phyloP scores from a whole-genome alignment of 2,797 vertebrate genomes.

The Gallinago solitaria region DNA sequence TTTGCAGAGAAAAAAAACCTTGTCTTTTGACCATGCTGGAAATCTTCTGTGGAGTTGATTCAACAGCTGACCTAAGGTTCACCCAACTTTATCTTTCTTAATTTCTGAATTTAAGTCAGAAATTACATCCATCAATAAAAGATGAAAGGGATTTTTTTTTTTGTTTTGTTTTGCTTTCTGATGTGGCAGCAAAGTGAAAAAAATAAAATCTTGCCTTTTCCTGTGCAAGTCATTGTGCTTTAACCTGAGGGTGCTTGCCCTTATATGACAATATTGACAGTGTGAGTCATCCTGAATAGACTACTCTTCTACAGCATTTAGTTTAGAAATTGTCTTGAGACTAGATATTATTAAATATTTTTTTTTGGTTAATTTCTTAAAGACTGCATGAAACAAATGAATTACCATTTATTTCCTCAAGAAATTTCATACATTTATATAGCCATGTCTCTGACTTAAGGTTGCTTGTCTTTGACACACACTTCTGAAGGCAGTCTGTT shows the following conservation, averaged over 20 bases:
- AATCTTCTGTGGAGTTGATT: background rate
- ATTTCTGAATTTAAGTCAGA: background rate
- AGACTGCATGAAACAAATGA: background rate
- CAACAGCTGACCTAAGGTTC: background rate
- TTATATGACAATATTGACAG: background rate
- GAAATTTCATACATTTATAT: background rate
- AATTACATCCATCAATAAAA: background rate
- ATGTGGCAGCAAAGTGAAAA: background rate
- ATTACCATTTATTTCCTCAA: background rate
- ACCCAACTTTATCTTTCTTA: background rate
- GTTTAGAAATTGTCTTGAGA: background rate
- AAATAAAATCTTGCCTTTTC: background rate
- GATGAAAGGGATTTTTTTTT: background rate
- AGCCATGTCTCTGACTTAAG: background rate
- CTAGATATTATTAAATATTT: background rate
- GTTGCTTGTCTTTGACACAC: background rate
- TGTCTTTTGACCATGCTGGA: background rate
- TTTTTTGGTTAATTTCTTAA: background rate
- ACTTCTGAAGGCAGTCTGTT: background rate
- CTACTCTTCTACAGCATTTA: background rate
- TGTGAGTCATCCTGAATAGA: background rate
- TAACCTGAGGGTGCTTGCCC: background rate
- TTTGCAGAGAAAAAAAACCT: background rate
- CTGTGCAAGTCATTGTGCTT: background rate
- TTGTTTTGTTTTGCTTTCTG: background rate